These are phyloP conservation scores for Tetragonula carbonaria DNA, from an alignment of 2,888 invertebrate genomes.

Conservation along the genomic window DNA sequence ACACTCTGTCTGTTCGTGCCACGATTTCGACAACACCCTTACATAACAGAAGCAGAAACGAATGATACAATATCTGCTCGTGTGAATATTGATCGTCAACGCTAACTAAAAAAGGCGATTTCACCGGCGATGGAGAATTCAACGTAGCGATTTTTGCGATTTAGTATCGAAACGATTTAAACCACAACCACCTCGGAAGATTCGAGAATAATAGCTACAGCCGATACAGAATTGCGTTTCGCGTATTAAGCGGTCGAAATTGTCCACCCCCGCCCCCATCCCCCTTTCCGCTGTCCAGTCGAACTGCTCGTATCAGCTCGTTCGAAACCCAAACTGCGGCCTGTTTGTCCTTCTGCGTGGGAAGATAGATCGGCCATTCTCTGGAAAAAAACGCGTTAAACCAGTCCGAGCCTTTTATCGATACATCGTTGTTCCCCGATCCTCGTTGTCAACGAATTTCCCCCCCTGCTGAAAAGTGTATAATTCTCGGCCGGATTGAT, in stretches of 20 bases:
- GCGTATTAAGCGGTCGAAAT: neutral
- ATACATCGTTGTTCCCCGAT: neutral
- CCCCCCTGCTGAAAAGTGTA: neutral
- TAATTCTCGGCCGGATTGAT: too few species aligned
- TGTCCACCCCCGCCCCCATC: neutral
- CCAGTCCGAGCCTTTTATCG: constrained; percentile 11
- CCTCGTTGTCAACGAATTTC: neutral
- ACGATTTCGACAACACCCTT: too few species aligned
- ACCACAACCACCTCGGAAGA: neutral
- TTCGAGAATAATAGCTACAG: neutral
- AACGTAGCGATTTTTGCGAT: neutral
- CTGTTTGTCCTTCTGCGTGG: constrained; percentile 5
- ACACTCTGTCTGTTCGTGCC: too few species aligned
- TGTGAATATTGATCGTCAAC: neutral
- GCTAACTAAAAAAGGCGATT: neutral
- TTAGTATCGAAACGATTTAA: neutral
- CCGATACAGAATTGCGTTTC: neutral
- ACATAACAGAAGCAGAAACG: too few species aligned
- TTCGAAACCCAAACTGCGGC: neutral
- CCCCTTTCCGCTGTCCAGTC: neutral
- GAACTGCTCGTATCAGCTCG: constrained; percentile 24
- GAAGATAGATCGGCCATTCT: constrained; percentile 4
- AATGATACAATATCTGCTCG: too few species aligned
- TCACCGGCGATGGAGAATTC: neutral
- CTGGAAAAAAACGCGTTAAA: constrained; percentile 11